Base-by-base conservation (phyloP, 2,888 invertebrate genomes). In the Petrophora chlorosata region DNA sequence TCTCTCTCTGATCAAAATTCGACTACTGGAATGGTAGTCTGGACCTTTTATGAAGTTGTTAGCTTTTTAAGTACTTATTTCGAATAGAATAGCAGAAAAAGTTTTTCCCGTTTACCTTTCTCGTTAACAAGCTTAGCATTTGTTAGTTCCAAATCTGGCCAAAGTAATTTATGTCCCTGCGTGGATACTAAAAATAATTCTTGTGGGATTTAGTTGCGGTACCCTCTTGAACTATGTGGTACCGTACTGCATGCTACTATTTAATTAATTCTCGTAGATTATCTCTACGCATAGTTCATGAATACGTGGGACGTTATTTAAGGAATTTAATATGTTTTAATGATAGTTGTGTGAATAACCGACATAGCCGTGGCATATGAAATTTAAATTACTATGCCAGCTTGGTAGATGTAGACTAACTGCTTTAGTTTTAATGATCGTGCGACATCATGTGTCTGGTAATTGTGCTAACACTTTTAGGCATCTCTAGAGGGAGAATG, bases 261-360 rank as follows among this genome's bases (percentile, higher is more conserved):
- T 58, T 56, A 50, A 54, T 56, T 53, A 61, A 61, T 56, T 54
- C 32, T 23, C 28, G 47, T 54, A 53, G 36, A 53, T 46, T 49
- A 52, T 54, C 58, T 50, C 49, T 49, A 50, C 45, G 35, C 51
- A 53, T 57, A 30, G 42, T 35, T 42, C 40, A 36, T 48, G 50
- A 36, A 42, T 55, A 30, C 43, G 43, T 44, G 49, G 29, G 43
- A 50, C 34, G 44, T 29, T 16, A 43, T 44, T 44, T 50, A n/a
- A 29, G 29, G 29, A 34, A 34, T 44, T 44, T 44, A 50, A 39
- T 34, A 22, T 30, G 23, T n/a, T 29, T 43, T 43, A 28, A 33
- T 38, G 23, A 33, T 39, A 32, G 10, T 29, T 29, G 17, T 40
- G 25, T 28, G 39, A 28, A 34, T 28, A 10, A 3, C 5, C 1